These are phyloP conservation scores for Mastomys natalensis DNA, from an alignment of 2,113 vertebrate genomes.

Conservation along the genomic window DNA sequence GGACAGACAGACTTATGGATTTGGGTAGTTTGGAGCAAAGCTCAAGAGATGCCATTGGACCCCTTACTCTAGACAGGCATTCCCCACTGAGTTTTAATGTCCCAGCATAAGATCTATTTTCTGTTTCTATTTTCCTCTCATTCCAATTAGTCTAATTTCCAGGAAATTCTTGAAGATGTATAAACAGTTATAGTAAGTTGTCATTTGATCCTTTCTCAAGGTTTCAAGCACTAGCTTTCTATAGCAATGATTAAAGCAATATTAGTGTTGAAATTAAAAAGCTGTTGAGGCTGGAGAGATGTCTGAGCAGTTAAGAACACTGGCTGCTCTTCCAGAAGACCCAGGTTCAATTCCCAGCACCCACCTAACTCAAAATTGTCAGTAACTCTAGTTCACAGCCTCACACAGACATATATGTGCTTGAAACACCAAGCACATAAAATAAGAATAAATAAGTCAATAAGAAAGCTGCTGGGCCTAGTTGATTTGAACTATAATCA, in stretches of 20 bases:
- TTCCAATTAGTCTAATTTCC: background rate
- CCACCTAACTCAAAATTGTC: background rate
- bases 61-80: background rate
- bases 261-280: background rate
- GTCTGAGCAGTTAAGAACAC: too few species aligned
- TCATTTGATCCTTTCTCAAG: conserved; percentile 7
- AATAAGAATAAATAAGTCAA: background rate
- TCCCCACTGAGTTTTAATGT: background rate
- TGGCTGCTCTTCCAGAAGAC: background rate
- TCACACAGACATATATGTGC: background rate
- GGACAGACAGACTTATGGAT: background rate
- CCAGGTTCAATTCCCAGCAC: background rate
- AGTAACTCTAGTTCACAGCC: background rate
- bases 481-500: background rate
- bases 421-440: background rate
- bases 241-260: background rate
- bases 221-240: conserved; percentile 27
- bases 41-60: background rate
- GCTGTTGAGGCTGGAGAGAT: background rate
- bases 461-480: background rate
- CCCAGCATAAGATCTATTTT: background rate
- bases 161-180: background rate
- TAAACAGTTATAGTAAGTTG: background rate
- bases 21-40: background rate
- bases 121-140: background rate